Percentiles rank a stretch among this genome's conserved stretches.
Evolutionary conservation across 2,113 vertebrate genomes (phyloP).

Genomic region (Mungos mungo): DNA sequence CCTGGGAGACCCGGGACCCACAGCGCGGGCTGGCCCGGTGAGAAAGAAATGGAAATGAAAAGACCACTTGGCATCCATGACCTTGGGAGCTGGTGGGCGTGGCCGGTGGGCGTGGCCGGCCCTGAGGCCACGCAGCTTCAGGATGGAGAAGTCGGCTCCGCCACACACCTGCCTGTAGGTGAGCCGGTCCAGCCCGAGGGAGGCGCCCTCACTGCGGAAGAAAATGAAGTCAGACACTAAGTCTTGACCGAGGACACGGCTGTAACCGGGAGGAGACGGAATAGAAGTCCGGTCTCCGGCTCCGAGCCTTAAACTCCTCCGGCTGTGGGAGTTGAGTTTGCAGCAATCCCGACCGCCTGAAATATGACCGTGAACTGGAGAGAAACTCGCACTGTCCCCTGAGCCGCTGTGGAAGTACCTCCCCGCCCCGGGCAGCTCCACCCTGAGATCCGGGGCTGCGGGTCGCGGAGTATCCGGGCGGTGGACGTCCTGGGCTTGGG

Average conservation of each 20-base stretch:
- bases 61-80: accelerated
- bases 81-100: accelerated
- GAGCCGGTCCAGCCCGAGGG: accelerated
- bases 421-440: accelerated
- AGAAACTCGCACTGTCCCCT: neutral
- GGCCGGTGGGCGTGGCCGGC: too few species aligned
- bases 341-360: accelerated
- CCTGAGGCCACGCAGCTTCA: accelerated
- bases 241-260: neutral
- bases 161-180: too few species aligned
- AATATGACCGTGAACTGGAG: accelerated
- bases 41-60: accelerated
- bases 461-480: neutral
- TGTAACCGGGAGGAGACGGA: neutral
- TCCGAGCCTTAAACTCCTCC: too few species aligned
- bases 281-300: accelerated
- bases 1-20: too few species aligned
- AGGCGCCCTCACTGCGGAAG: accelerated
- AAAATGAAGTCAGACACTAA: accelerated
- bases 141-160: accelerated
- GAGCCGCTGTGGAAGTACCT: accelerated
- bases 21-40: accelerated
- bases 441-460: neutral
- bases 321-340: accelerated
- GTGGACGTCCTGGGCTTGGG: neutral